Evolutionary conservation across 2,888 invertebrate genomes (phyloP).

Genomic region (Cybosia mesomella): DNA sequence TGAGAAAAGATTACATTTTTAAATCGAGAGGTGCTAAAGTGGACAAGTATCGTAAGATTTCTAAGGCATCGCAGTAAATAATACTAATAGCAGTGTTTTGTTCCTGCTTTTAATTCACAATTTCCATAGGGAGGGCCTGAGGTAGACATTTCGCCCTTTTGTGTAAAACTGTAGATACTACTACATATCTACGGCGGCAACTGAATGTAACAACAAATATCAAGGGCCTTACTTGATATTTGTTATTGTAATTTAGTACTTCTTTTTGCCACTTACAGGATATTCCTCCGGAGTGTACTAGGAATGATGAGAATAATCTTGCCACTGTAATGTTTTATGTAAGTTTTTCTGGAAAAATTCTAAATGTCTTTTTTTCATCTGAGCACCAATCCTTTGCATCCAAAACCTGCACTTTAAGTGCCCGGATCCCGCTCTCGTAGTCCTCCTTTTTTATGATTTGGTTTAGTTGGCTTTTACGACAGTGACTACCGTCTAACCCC

Average conservation of each 20-base stretch:
- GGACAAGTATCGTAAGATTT: too few relatives aligned
- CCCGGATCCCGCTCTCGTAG: background rate
- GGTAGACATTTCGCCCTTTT: background rate
- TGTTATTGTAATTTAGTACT: too few relatives aligned
- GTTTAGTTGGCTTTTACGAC: background rate
- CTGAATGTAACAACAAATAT: too few relatives aligned
- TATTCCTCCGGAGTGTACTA: slow-evolving; percentile 93
- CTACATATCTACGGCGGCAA: background rate
- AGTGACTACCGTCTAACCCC: background rate
- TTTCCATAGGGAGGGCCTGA: too few relatives aligned
- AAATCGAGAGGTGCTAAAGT: too few relatives aligned
- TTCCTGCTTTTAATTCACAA: background rate
- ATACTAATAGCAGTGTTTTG: too few relatives aligned
- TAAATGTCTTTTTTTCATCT: background rate
- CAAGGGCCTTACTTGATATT: too few relatives aligned
- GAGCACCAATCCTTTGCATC: background rate
- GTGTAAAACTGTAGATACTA: background rate
- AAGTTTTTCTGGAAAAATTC: slow-evolving; percentile 78
- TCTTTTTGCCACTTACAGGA: slow-evolving; percentile 87
- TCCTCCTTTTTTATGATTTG: background rate
- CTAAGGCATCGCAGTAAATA: too few relatives aligned
- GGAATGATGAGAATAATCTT: slow-evolving; percentile 96
- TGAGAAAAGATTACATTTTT: too few relatives aligned
- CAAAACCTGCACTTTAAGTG: background rate
- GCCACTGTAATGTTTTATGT: slow-evolving; percentile 98